Conservation (phyloP, 2,888 invertebrate genomes). For the Nudaria mundana region DNA sequence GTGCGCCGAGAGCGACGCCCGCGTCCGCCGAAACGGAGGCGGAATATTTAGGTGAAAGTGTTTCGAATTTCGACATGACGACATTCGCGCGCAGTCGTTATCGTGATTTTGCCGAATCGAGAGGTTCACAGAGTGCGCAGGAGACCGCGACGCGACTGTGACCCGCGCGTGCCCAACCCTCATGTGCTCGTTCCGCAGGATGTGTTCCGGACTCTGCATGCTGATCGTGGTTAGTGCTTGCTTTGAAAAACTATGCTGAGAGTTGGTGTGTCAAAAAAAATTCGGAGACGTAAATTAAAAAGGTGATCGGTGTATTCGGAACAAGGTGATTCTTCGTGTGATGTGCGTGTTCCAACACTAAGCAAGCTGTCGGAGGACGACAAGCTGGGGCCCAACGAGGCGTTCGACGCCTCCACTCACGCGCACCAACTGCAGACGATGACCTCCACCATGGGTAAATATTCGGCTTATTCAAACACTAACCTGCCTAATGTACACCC, state of each 20-base stretch:
- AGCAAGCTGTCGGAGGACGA: constrained; percentile 71
- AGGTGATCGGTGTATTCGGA: constrained; percentile 64
- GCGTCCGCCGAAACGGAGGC: constrained; percentile 80
- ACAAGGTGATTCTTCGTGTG: constrained; percentile 62
- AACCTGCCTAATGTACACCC: too few relatives aligned
- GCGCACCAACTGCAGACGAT: constrained; percentile 72
- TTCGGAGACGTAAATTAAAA: constrained; percentile 72
- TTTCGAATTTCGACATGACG: constrained; percentile 82
- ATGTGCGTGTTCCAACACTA: constrained; percentile 62
- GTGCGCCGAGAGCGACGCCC: constrained; percentile 79
- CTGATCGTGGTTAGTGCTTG: constrained; percentile 59
- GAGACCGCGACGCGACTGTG: constrained; percentile 39
- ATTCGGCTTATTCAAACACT: constrained; percentile 26
- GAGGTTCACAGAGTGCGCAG: constrained; percentile 70
- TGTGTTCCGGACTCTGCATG: constrained; percentile 59
- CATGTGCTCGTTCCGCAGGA: constrained; percentile 58
- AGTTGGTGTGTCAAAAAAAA: constrained; percentile 64
- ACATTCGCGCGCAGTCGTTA: constrained; percentile 81
- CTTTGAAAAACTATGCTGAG: constrained; percentile 69
- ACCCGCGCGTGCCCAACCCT: constrained; percentile 47
- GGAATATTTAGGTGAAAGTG: constrained; percentile 82
- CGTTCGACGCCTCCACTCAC: constrained; percentile 68
- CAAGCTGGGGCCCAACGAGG: constrained; percentile 71
- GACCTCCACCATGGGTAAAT: constrained; percentile 80
- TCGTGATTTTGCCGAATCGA: constrained; percentile 81